A percentile compares a stretch with the other conserved stretches of the same genome.
Evolutionary conservation across 2,113 vertebrate species (phyloP).

Genomic region (Oreocharis arfaki): DNA sequence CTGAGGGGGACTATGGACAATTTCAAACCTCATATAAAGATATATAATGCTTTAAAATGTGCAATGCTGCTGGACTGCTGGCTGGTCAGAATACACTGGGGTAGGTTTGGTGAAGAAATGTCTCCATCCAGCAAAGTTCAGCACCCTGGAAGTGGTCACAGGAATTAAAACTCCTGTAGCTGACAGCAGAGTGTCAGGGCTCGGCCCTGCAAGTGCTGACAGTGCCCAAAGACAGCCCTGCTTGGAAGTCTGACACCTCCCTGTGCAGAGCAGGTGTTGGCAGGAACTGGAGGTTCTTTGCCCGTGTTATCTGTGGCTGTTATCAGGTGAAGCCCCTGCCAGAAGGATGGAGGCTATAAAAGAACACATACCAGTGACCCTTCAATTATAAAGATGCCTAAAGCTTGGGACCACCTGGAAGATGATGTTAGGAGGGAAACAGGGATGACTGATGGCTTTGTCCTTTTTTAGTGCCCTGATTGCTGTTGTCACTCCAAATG

Average conservation of each 20-base stretch:
- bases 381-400: conserved; percentile 3
- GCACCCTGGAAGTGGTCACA: not conserved
- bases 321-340: not conserved
- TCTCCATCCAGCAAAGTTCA: not conserved
- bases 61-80: not conserved
- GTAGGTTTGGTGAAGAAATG: not conserved
- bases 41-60: not conserved
- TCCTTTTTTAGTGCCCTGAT: not conserved
- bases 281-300: not conserved
- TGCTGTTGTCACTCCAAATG: not conserved
- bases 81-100: not conserved
- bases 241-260: not conserved
- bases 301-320: not conserved
- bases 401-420: conserved; percentile 48
- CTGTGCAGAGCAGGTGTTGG: conserved; percentile 24
- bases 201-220: not conserved
- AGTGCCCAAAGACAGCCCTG: not conserved
- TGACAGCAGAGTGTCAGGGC: not conserved
- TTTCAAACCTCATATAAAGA: not conserved
- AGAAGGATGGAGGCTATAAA: not conserved
- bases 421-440: not conserved
- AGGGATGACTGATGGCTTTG: not conserved
- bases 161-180: not conserved
- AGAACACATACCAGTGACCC: not conserved
- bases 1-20: not conserved